Evolutionary conservation across 2,888 invertebrate genomes (phyloP).

Genomic region (Lamproptera curius): DNA sequence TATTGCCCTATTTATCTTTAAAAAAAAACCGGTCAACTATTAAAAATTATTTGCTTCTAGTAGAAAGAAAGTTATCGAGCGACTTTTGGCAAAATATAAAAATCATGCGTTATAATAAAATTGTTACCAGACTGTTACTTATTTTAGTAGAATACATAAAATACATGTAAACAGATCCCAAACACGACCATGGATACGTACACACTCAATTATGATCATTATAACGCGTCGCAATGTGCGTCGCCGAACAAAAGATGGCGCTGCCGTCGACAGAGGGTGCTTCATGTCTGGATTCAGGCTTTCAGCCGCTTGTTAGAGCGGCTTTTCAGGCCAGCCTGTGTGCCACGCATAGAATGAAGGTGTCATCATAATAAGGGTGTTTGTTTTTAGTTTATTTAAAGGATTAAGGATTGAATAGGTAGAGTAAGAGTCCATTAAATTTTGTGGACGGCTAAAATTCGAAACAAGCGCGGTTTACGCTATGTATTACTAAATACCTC

Average conservation of each 20-base stretch:
- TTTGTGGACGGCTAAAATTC: too few relatives aligned
- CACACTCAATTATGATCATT: too few relatives aligned
- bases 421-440: too few relatives aligned
- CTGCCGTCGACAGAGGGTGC: not conserved
- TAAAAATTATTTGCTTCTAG: not conserved
- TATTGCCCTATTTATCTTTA: too few relatives aligned
- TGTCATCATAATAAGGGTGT: not conserved
- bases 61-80: not conserved
- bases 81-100: not conserved
- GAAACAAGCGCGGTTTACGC: too few relatives aligned
- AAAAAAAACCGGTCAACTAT: too few relatives aligned
- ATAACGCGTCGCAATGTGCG: constrained; percentile 9
- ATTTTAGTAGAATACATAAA: not conserved
- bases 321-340: not conserved
- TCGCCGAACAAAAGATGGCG: constrained; percentile 1
- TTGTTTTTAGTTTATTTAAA: too few relatives aligned
- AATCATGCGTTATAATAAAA: not conserved
- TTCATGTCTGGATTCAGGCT: not conserved
- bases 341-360: not conserved
- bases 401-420: too few relatives aligned
- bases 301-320: not conserved
- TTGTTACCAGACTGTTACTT: too few relatives aligned
- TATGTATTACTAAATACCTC: too few relatives aligned
- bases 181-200: too few relatives aligned
- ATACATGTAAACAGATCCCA: not conserved